Evolutionary conservation across 2,888 invertebrate genomes (phyloP).

Genomic region (Axea sp.): DNA sequence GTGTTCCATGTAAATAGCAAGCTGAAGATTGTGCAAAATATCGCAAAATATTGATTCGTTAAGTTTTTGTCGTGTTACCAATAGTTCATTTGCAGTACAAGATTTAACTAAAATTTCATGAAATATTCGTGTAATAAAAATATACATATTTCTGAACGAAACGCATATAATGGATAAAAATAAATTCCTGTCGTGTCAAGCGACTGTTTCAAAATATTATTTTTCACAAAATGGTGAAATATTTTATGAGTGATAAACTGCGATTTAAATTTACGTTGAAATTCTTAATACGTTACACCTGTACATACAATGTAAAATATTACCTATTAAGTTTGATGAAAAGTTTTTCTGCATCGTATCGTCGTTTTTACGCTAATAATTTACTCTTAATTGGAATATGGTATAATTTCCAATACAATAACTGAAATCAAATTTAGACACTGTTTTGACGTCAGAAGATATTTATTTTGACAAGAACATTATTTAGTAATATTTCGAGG

Average conservation of each 20-base stretch:
- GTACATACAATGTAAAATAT: no score
- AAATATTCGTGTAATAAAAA: slow-evolving; percentile 12
- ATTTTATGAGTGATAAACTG: no score
- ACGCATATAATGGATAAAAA: no score
- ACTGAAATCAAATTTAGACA: slow-evolving; percentile 27
- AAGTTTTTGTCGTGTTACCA: slow-evolving; percentile 34
- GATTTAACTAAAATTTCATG: slow-evolving; percentile 14
- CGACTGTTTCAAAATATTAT: no score
- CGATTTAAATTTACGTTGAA: no score
- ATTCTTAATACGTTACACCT: no score
- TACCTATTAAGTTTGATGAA: no score
- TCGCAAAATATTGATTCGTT: slow-evolving; percentile 31
- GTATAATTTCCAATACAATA: slow-evolving; percentile 6
- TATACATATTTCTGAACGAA: no score
- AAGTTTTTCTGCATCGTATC: no score
- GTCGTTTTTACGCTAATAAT: no score
- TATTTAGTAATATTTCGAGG: slow-evolving; percentile 46
- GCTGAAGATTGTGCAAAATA: slow-evolving; percentile 3
- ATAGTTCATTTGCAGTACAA: slow-evolving; percentile 25
- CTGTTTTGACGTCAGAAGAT: slow-evolving; percentile 4
- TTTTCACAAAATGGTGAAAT: no score
- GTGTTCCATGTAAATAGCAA: slow-evolving; percentile 34
- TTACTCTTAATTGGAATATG: slow-evolving; percentile 6
- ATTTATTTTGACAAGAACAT: slow-evolving; percentile 49
- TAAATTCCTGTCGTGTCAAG: no score